A percentile compares a stretch with the other conserved stretches of the same genome.
Conservation (phyloP, 2,888 invertebrate species). For the Margaritifera margaritifera region DNA sequence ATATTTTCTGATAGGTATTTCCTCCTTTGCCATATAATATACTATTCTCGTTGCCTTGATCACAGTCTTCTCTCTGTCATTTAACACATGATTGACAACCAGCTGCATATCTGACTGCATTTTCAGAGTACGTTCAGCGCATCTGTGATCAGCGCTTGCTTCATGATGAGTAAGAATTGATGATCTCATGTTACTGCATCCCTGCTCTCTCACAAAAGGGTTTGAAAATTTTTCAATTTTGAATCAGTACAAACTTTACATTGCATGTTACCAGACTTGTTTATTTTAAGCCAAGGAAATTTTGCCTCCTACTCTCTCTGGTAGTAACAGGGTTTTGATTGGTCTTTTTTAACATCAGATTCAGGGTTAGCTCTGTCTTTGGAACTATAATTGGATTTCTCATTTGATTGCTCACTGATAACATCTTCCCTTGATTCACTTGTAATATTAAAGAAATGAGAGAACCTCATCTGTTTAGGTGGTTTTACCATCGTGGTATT, state of each 20-base stretch:
- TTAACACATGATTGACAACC: constrained; percentile 2
- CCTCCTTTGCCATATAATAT: constrained; percentile 8
- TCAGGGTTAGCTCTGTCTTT: too few relatives aligned
- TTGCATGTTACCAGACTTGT: neutral
- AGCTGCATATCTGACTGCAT: neutral
- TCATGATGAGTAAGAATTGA: neutral
- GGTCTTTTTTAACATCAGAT: too few relatives aligned
- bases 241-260: constrained; percentile 7
- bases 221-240: constrained; percentile 2
- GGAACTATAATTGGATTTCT: too few relatives aligned
- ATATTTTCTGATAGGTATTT: constrained; percentile 1
- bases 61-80: constrained; percentile 9
- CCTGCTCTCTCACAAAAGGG: constrained; percentile 5
- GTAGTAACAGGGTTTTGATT: too few relatives aligned
- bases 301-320: constrained; percentile 1
- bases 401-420: too few relatives aligned
- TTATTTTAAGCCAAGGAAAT: neutral
- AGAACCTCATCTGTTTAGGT: too few relatives aligned
- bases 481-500: too few relatives aligned
- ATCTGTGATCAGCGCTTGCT: too few relatives aligned
- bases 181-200: constrained; percentile 4
- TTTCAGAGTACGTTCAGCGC: neutral
- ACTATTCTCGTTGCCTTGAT: constrained; percentile 4
- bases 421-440: too few relatives aligned
- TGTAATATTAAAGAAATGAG: too few relatives aligned